Evolutionary conservation across 2,888 invertebrate genomes (phyloP).

Genomic region (Eupithecia tripunctaria): DNA sequence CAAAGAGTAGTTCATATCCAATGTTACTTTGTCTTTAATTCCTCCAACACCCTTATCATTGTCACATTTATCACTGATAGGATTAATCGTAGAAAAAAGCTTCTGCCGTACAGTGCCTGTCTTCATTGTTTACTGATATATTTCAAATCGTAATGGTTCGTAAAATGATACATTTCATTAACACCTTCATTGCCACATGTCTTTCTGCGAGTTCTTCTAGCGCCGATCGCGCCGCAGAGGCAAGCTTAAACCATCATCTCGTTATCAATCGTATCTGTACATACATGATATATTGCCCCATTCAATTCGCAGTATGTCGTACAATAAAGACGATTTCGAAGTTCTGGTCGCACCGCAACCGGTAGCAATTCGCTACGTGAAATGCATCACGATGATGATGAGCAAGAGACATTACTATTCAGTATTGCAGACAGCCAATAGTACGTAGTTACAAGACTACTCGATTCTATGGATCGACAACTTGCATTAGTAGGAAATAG

Average conservation of each 20-base stretch:
- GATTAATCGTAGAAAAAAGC: too few species aligned
- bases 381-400: constrained; percentile 40
- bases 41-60: neutral
- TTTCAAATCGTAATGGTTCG: neutral
- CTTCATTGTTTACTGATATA: neutral
- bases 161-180: neutral
- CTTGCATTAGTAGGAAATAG: constrained; percentile 10
- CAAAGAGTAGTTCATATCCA: neutral
- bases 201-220: too few species aligned
- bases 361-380: constrained; percentile 43
- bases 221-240: too few species aligned
- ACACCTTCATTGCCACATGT: too few species aligned
- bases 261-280: neutral
- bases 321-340: constrained; percentile 36
- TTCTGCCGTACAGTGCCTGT: too few species aligned
- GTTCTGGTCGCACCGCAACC: constrained; percentile 36
- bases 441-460: constrained; percentile 2
- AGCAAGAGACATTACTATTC: constrained; percentile 38
- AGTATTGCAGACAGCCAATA: constrained; percentile 23
- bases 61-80: neutral
- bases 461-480: neutral
- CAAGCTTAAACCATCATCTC: neutral
- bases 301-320: constrained; percentile 17
- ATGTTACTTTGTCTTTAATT: neutral
- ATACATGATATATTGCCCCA: neutral